These are phyloP conservation scores for Corythaeola cristata DNA, from an alignment of 2,113 vertebrate species.

Conservation along the genomic window DNA sequence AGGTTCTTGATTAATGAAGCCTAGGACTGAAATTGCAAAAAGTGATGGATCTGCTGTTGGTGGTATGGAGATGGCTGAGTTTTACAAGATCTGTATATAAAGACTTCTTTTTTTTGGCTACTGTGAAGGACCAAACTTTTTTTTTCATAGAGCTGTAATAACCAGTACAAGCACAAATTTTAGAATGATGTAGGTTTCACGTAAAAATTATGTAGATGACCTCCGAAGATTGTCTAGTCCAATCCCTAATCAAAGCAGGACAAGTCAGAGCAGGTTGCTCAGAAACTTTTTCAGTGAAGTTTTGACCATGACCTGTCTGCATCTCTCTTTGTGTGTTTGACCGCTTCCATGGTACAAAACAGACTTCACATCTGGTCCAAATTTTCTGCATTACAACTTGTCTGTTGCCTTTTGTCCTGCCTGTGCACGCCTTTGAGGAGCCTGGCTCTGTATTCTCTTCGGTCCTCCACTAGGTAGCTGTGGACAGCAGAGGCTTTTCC, in stretches of 20 bases:
- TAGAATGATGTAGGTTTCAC: not conserved
- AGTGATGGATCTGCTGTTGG: not conserved
- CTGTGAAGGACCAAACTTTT: not conserved
- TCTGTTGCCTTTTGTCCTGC: not conserved
- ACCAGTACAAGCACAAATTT: not conserved
- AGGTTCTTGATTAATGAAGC: not conserved
- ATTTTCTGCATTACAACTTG: not conserved
- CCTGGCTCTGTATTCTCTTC: not conserved
- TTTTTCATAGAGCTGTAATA: not conserved
- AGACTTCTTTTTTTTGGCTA: not conserved
- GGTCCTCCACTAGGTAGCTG: fast-evolving
- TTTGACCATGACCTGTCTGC: not conserved
- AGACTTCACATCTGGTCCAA: not conserved
- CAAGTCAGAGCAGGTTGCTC: not conserved
- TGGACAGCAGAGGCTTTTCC: not conserved
- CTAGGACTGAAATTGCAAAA: not conserved
- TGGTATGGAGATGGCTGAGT: not conserved
- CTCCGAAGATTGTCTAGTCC: not conserved
- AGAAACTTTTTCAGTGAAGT: not conserved
- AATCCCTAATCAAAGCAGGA: not conserved
- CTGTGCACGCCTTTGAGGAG: not conserved
- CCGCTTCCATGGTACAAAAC: not conserved
- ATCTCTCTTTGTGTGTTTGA: not conserved
- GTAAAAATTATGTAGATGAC: not conserved
- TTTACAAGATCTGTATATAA: not conserved